Conservation (phyloP, 2,113 vertebrate genomes). For the Scophthalmus maximus region DNA sequence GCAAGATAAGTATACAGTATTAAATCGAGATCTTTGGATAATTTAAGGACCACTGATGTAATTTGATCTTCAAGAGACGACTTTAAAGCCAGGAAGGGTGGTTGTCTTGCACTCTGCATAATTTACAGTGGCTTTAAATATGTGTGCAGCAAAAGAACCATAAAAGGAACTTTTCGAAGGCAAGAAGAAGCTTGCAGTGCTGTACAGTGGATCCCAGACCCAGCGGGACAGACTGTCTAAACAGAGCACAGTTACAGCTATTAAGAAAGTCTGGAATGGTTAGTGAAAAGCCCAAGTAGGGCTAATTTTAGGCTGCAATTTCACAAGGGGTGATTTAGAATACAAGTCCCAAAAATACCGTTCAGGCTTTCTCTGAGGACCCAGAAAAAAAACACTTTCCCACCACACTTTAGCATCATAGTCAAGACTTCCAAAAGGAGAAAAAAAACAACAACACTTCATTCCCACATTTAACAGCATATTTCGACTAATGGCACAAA, state of each 20-base stretch:
- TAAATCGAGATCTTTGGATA: conserved; percentile 52
- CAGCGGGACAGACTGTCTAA: conserved; percentile 71
- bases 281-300: conserved; percentile 58
- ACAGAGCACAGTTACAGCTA: conserved; percentile 72
- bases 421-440: conserved; percentile 11
- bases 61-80: conserved; percentile 60
- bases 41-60: conserved; percentile 30
- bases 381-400: conserved; percentile 67
- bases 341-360: conserved; percentile 73
- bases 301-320: conserved; percentile 82
- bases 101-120: conserved; percentile 43
- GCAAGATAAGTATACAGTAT: conserved; percentile 46
- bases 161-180: conserved; percentile 76
- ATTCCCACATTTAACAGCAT: conserved; percentile 22
- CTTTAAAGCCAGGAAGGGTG: conserved; percentile 31
- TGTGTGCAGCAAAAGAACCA: conserved; percentile 63
- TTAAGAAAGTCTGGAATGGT: conserved; percentile 68
- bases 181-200: conserved; percentile 49
- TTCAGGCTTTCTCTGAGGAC: conserved; percentile 77
- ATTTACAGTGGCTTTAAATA: conserved; percentile 76
- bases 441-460: background rate
- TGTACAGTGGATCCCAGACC: conserved; percentile 67
- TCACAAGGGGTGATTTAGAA: conserved; percentile 74
- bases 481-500: background rate
- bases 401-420: conserved; percentile 68